Evolutionary conservation across 2,888 invertebrate genomes (phyloP), one percentile per base, ranked within the genome.

Genomic region (Monoplex corrugatus): DNA sequence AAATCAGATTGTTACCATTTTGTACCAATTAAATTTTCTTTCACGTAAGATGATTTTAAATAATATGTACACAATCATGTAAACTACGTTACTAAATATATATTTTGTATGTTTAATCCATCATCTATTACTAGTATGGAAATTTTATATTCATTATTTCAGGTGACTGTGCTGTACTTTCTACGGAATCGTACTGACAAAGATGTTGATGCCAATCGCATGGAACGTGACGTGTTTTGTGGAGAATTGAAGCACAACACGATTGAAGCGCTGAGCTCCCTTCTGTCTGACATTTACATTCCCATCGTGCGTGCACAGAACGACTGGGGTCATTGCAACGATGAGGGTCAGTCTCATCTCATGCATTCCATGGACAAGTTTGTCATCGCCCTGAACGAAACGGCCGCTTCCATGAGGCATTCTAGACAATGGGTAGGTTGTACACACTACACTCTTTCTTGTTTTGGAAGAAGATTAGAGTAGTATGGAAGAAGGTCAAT

Each of bases 161-260:
- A 88, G 88, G 92, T 95, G 2, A 94, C 93, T 86, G 93, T 96
- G 91, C 91, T 96, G 85, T 96, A 95, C 92, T 96, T 96, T 89
- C 91, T 96, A 38, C 90, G 96, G 87, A 94, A 94, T 72, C 92
- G 94, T 86, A 93, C 94, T 8, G 95, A 94, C 45, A 94, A 93
- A 90, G 95, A 95, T 93, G 95, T 96, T 68, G 95, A 95, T 89
- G 91, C 93, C 5, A 92, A 91, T 32, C 92, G 94, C 72, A 95
- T 95, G 93, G 95, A 96, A 87, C 93, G 93, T 89, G 95, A 96
- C 90, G 93, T 96, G 6, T 95, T 94, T 88, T 95, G 95, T 92
- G 96, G 96, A 6, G 96, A 96, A 91, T 92, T 96, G 32, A 96
- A 96, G 91, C 95, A 95, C 86, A 95, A 95, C 89, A 94, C 95